Base-by-base conservation (phyloP, 2,888 invertebrate genomes). In the Torymus aiolomorphi region DNA sequence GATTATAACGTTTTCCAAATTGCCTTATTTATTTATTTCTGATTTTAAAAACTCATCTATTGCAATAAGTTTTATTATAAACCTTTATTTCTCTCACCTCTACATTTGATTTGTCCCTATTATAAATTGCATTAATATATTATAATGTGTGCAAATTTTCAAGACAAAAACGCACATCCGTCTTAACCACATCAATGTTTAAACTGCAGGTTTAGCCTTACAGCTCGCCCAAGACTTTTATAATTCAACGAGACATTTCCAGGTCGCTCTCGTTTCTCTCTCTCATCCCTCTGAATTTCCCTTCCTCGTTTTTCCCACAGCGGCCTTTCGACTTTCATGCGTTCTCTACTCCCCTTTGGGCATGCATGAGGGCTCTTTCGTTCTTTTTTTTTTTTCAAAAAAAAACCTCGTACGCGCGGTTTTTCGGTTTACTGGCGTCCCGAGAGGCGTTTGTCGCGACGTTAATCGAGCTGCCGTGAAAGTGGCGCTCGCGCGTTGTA, bases 401-500 rank as follows among this genome's bases (percentile, higher is more conserved):
- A 75, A 14, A 54, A 14, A 16, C 56, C 10, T 14, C 13, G 18
- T 8, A 0, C 42, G 52, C 13, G 1, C 52, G 51, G 20, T 20
- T 67, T 78, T 61, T 66, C 61, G 66, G 78, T 54, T 73, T 61
- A 67, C 49, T 62, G 52, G 8, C 13, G 24, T 31, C 56, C 56
- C 59, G 56, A 65, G 62, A 51, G 63, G 63, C 70, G 65, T 66
- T 66, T 65, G 54, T 69, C 73, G 67, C 18, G 67, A 73, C 67
- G 73, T 78, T 78, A 78, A 72, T 65, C 62, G 73, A 73, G 72
- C 61, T 56, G 67, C 61, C 72, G n/a, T 61, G 77, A 77, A 66
- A 77, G 72, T 77, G 77, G 59, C 59, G 18, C 18, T 11, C 14
- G 66, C 18, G 56, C 67, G 78, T 69, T 73, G 78, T 73, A 73